These are phyloP conservation scores for Leptopilina clavipes DNA, from an alignment of 1,140 invertebrate species.

Conservation along the genomic window DNA sequence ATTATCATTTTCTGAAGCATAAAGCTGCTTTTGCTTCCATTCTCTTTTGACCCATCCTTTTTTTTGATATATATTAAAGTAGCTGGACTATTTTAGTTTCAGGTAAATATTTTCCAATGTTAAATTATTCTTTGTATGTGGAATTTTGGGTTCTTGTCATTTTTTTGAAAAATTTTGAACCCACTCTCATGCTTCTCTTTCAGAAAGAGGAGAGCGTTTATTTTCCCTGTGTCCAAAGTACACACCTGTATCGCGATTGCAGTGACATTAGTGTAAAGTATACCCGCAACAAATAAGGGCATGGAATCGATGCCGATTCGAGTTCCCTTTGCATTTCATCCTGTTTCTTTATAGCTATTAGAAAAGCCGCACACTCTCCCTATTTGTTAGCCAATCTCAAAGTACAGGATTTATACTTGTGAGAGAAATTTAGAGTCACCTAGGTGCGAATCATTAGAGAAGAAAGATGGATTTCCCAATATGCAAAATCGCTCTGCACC, in stretches of 20 bases:
- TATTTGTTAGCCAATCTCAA: slow-evolving; percentile 9
- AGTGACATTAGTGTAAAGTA: slow-evolving; percentile 46
- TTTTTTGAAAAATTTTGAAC: background rate
- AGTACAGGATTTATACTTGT: background rate
- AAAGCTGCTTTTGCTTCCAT: slow-evolving; percentile 50
- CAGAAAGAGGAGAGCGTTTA: slow-evolving; percentile 57
- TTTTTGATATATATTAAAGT: slow-evolving; percentile 23
- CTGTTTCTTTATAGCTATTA: background rate
- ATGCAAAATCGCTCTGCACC: slow-evolving; percentile 21
- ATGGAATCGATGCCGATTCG: slow-evolving; percentile 63
- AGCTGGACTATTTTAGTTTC: slow-evolving; percentile 1
- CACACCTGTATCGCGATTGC: slow-evolving; percentile 67
- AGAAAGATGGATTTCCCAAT: background rate
- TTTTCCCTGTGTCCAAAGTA: slow-evolving; percentile 48
- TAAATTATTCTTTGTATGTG: no score
- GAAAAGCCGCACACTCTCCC: background rate
- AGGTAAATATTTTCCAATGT: background rate
- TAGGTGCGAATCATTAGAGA: slow-evolving; percentile 30
- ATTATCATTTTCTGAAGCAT: slow-evolving; percentile 63
- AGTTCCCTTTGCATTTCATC: slow-evolving; percentile 22
- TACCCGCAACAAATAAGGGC: slow-evolving; percentile 62
- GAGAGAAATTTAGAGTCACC: slow-evolving; percentile 22
- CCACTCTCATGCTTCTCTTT: slow-evolving; percentile 36
- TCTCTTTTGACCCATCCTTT: slow-evolving; percentile 38
- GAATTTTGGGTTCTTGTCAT: no score